Evolutionary conservation across 2,888 invertebrate species (phyloP).

Genomic region (Scelioninae gen. 1): DNA sequence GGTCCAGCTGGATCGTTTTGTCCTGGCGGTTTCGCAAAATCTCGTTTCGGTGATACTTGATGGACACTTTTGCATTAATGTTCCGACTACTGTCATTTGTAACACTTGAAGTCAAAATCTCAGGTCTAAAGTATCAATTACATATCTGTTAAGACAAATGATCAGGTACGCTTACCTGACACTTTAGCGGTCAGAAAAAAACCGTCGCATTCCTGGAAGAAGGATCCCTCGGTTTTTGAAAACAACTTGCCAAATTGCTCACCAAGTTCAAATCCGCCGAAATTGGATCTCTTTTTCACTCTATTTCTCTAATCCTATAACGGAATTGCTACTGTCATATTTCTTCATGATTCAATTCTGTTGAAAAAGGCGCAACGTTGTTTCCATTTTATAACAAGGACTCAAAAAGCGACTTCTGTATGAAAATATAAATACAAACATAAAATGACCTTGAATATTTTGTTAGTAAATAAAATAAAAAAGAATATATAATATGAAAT

Average conservation of each 20-base stretch:
- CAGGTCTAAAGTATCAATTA: constrained; percentile 61
- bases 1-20: constrained; percentile 68
- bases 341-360: no score
- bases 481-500: no score
- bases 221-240: constrained; percentile 26
- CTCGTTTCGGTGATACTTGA: constrained; percentile 64
- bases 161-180: constrained; percentile 54
- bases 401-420: no score
- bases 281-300: neutral
- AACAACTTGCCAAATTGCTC: constrained; percentile 28
- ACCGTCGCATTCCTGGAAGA: constrained; percentile 38
- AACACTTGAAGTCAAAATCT: constrained; percentile 59
- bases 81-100: constrained; percentile 67
- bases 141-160: constrained; percentile 66
- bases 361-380: no score
- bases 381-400: no score
- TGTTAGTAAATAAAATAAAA: no score
- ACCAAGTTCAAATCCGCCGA: neutral
- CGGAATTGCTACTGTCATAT: no score
- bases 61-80: constrained; percentile 67
- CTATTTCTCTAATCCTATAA: no score
- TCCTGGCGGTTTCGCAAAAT: constrained; percentile 63
- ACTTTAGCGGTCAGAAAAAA: constrained; percentile 56
- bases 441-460: no score
- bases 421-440: no score